Percentiles rank a stretch among this genome's conserved stretches.
phyloP scores from a whole-genome alignment of 2,113 vertebrate genomes.

The Rhinoderma darwinii region DNA sequence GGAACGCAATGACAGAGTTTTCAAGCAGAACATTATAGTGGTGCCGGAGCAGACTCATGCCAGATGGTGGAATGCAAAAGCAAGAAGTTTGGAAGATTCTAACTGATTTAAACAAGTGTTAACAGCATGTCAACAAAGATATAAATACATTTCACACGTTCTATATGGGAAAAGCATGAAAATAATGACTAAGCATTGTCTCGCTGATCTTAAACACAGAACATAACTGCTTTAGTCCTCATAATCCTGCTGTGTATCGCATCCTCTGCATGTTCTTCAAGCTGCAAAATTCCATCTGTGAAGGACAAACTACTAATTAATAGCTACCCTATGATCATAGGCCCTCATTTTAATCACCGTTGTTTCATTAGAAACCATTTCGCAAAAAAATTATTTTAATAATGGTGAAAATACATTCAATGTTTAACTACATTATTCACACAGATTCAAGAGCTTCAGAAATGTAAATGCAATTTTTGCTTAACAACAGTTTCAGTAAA shows the following conservation, averaged over 20 bases:
- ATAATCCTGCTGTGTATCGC: neutral
- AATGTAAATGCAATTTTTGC: neutral
- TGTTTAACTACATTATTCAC: conserved; percentile 3
- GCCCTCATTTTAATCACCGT: conserved; percentile 39
- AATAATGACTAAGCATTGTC: conserved; percentile 24
- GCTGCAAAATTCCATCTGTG: conserved; percentile 1
- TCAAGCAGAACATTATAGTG: conserved; percentile 30
- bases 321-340: neutral
- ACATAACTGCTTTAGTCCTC: neutral
- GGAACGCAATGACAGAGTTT: neutral
- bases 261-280: conserved; percentile 28
- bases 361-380: conserved; percentile 33
- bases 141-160: conserved; percentile 41
- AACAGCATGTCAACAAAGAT: conserved; percentile 36
- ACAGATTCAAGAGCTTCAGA: neutral
- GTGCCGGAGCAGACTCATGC: conserved; percentile 2
- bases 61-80: conserved; percentile 38
- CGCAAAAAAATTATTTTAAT: conserved; percentile 17
- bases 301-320: conserved; percentile 40
- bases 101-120: conserved; percentile 36
- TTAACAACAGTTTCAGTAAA: neutral
- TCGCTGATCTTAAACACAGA: neutral
- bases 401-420: neutral
- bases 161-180: conserved; percentile 5
- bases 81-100: conserved; percentile 36